Evolutionary conservation across 2,888 invertebrate species (phyloP), one percentile per base, ranked within the genome.

Genomic region (Brachylomia viminalis): DNA sequence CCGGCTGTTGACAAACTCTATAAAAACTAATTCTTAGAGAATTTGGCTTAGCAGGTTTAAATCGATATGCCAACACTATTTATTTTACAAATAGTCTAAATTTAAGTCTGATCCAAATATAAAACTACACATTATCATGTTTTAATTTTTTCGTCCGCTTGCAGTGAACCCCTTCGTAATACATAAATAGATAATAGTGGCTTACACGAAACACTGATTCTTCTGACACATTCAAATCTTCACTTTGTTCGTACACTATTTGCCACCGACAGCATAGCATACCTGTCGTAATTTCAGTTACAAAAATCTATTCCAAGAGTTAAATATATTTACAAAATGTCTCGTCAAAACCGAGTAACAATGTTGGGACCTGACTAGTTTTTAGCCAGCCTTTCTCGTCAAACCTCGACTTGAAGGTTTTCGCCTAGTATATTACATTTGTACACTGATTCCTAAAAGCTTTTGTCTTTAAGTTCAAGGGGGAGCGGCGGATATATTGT

Each of bases 401-500:
- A 59, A 61, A 27, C 42, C 17, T 67, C 20, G 54, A 47, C 23
- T 59, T 52, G 33, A 33, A 58, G 58, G 65, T 67, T 61, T 81
- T 56, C n/a, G 56, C 68, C 61, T 58, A 77, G 10, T 85, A 82
- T 74, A 23, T 61, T 79, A 86, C 75, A 87, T 87, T 85, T 80
- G 70, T 85, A 83, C 88, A 87, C 68, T 85, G 72, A 49, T 62
- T 78, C 58, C 76, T 49, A 68, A 67, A 45, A 59, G 11, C 20
- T 45, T 49, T 4, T 23, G 27, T 23, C 23, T 30, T 4, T 58
- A 13, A 17, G 73, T 88, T 96, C 95, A 96, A 90, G 96, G 92
- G 52, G 95, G 95, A 1, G 93, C 94, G 15, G 94, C 92, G 0
- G 94, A 92, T 73, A 96, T 89, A 77, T 96, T 96, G 73, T 96